Evolutionary conservation across 2,888 invertebrate genomes (phyloP).

Genomic region (Cephonodes hylas): DNA sequence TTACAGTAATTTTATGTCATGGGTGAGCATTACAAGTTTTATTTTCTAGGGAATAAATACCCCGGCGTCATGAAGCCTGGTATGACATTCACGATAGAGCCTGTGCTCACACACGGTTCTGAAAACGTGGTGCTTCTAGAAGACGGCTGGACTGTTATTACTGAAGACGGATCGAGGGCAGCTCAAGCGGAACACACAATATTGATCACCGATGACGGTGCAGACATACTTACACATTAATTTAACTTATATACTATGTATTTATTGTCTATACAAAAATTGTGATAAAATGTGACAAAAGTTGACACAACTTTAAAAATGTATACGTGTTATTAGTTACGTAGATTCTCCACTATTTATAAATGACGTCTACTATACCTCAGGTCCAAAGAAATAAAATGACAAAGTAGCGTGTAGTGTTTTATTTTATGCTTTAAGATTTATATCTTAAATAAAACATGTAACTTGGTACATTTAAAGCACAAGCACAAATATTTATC

Average conservation of each 20-base stretch:
- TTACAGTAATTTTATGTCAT: no score
- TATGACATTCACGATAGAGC: conserved; percentile 98
- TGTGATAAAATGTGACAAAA: not conserved
- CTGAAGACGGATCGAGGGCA: conserved; percentile 88
- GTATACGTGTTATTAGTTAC: not conserved
- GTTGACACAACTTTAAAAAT: not conserved
- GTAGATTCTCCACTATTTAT: not conserved
- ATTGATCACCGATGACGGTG: conserved; percentile 88
- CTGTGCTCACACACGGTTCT: conserved; percentile 89
- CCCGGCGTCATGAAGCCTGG: conserved; percentile 89
- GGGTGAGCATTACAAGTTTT: not conserved
- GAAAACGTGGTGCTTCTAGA: conserved; percentile 85
- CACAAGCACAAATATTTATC: conserved; percentile 77
- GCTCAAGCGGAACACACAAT: conserved; percentile 97
- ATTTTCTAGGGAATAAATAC: conserved; percentile 81
- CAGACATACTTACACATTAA: conserved; percentile 87
- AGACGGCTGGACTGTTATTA: conserved; percentile 97
- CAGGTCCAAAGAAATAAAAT: conserved; percentile 39
- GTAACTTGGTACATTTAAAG: conserved; percentile 77
- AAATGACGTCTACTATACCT: not conserved
- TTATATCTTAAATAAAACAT: conserved; percentile 67
- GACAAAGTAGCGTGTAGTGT: conserved; percentile 61
- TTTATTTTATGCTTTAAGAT: conserved; percentile 70
- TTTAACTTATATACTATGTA: no score
- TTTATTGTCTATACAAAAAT: not conserved